Evolutionary conservation across 2,113 vertebrate species (phyloP).

Genomic region (Conger conger): DNA sequence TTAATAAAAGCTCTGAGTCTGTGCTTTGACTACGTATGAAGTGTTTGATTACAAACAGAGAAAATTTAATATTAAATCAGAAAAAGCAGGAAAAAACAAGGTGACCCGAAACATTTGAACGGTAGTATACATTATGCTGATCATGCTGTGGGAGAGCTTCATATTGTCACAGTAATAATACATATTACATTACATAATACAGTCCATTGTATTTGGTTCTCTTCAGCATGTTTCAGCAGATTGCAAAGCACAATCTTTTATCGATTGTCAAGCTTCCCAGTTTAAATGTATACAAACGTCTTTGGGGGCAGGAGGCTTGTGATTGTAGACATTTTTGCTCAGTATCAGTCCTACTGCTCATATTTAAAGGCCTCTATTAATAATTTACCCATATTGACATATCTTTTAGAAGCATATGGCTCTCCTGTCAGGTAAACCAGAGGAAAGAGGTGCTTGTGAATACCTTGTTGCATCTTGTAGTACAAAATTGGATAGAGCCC

Average conservation of each 20-base stretch:
- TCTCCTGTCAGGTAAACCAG: slow-evolving; percentile 15
- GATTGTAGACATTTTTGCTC: not conserved
- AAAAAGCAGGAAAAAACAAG: too few relatives aligned
- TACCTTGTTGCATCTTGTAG: not conserved
- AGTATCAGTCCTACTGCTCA: not conserved
- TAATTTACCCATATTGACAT: not conserved
- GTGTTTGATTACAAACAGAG: too few relatives aligned
- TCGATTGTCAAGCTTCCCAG: not conserved
- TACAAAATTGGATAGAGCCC: too few relatives aligned
- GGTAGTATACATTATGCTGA: not conserved
- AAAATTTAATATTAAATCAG: too few relatives aligned
- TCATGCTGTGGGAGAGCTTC: not conserved
- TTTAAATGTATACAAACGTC: not conserved
- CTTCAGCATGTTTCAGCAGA: not conserved
- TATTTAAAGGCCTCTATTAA: slow-evolving; percentile 17
- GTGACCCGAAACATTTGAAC: too few relatives aligned
- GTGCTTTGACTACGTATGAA: too few relatives aligned
- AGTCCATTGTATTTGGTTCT: not conserved
- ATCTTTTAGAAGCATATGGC: slow-evolving; percentile 9
- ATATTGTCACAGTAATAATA: not conserved
- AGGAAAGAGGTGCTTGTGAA: slow-evolving; percentile 2
- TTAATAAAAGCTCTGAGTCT: too few relatives aligned
- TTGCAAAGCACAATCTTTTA: too few relatives aligned
- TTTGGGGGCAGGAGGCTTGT: not conserved
- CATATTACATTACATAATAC: too few relatives aligned